These are phyloP conservation scores for Lota lota DNA, from an alignment of 2,113 vertebrate genomes.

Conservation along the genomic window DNA sequence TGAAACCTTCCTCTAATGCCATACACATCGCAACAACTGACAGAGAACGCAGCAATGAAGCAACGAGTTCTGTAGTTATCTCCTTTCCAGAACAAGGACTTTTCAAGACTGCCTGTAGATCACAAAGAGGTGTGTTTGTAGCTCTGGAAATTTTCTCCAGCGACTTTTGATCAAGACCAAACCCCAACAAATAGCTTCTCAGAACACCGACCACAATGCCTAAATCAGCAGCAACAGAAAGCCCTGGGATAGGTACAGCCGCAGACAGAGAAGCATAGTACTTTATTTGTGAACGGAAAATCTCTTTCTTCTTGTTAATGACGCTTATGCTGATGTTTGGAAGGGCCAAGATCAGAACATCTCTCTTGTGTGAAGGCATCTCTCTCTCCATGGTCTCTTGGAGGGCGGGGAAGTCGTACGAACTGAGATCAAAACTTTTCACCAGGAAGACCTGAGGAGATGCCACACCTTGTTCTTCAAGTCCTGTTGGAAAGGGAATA, in stretches of 20 bases:
- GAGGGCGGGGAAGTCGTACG: constrained; percentile 40
- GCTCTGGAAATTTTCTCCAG: constrained; percentile 60
- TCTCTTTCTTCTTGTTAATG: constrained; percentile 60
- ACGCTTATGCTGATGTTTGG: constrained; percentile 59
- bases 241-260: constrained; percentile 48
- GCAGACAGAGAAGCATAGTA: constrained; percentile 60
- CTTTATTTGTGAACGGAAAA: constrained; percentile 56
- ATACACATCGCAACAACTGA: constrained; percentile 10
- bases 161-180: constrained; percentile 64
- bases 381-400: constrained; percentile 47
- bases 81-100: constrained; percentile 49
- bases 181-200: constrained; percentile 53
- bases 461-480: constrained; percentile 19
- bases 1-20: constrained; percentile 46
- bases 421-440: constrained; percentile 23
- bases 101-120: constrained; percentile 57
- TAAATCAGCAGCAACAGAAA: constrained; percentile 56
- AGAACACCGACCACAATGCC: constrained; percentile 51
- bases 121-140: constrained; percentile 56
- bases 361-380: constrained; percentile 44
- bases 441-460: constrained; percentile 51
- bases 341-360: constrained; percentile 42
- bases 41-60: constrained; percentile 41
- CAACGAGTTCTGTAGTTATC: constrained; percentile 41
- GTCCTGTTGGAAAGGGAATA: constrained; percentile 20